Evolutionary conservation across 2,113 vertebrate species (phyloP), one percentile per base, ranked within the genome.

Genomic region (Spea multiplicata): DNA sequence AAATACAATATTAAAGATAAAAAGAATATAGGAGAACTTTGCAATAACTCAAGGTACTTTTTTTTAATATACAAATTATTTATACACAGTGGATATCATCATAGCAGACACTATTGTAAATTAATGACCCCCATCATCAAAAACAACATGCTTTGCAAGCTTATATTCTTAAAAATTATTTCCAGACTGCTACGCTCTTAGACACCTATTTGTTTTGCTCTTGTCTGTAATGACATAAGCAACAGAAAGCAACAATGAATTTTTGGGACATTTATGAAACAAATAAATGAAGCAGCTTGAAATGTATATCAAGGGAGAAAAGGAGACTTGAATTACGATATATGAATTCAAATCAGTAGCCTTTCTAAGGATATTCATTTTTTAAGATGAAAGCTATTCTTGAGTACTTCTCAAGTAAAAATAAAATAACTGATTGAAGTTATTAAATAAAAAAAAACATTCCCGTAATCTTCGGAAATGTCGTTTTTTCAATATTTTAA

Each of bases 271-370:
- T 87, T 83, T 86, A 83, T 86, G 81, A 82, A 76, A 83, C 86
- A 76, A 66, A 74, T 76, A 76, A 82, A 82, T 83, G 75, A 80
- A 84, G 81, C 81, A 82, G 83, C 86, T 82, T 87, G 82, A 75
- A 81, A 79, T 79, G 78, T 76, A 78, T 82, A 87, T 84, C 84
- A 82, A 84, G 81, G 81, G 83, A 88, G 65, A 81, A 76, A 81
- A 82, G 83, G 82, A 87, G 82, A 82, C 83, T 0, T 84, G 85
- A 84, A 88, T 89, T 88, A 88, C 72, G 87, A 87, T 89, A 88
- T 78, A 88, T 89, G 83, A 87, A 87, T 89, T 88, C 87, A 87
- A 84, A 88, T 87, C 80, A 89, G 84, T 81, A 84, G 79, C 85
- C 83, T 83, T 87, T 87, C 84, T 85, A 80, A 30, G 83, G 86